These are phyloP conservation scores for Pyrgus malvae DNA, from an alignment of 2,888 invertebrate genomes.

Conservation along the genomic window DNA sequence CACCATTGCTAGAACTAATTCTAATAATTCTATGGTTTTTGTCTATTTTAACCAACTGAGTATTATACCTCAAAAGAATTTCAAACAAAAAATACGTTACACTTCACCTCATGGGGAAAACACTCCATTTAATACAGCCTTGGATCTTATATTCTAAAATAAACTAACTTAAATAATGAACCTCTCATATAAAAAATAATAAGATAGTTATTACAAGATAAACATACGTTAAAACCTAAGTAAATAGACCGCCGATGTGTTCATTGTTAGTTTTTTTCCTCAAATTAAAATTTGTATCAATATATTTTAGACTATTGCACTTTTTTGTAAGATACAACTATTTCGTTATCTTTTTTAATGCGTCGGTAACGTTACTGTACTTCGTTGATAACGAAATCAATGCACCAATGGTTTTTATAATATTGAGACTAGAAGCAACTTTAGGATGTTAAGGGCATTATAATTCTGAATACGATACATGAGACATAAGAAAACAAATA, in stretches of 20 bases:
- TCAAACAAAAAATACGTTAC: conserved; percentile 50
- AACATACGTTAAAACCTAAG: conserved; percentile 65
- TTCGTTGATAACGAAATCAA: conserved; percentile 20
- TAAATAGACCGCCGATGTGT: conserved; percentile 73
- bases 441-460: background rate
- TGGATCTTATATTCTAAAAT: conserved; percentile 76
- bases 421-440: conserved; percentile 10
- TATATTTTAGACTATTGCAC: conserved; percentile 33
- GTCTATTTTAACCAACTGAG: conserved; percentile 61
- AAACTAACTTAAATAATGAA: conserved; percentile 77
- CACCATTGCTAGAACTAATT: conserved; percentile 32
- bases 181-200: conserved; percentile 74
- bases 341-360: conserved; percentile 28
- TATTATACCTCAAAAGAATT: conserved; percentile 53
- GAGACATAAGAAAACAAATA: background rate
- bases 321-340: conserved; percentile 17
- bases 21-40: too few relatives aligned
- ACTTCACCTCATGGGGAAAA: conserved; percentile 50
- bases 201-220: conserved; percentile 46
- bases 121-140: conserved; percentile 78
- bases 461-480: background rate
- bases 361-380: conserved; percentile 1
- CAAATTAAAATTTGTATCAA: background rate
- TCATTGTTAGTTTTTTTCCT: conserved; percentile 44
- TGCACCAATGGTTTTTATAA: conserved; percentile 26